Percentiles rank a stretch among this genome's conserved stretches.
These are phyloP conservation scores for Helostoma temminkii DNA, from an alignment of 2,797 vertebrate species.

Conservation along the genomic window DNA sequence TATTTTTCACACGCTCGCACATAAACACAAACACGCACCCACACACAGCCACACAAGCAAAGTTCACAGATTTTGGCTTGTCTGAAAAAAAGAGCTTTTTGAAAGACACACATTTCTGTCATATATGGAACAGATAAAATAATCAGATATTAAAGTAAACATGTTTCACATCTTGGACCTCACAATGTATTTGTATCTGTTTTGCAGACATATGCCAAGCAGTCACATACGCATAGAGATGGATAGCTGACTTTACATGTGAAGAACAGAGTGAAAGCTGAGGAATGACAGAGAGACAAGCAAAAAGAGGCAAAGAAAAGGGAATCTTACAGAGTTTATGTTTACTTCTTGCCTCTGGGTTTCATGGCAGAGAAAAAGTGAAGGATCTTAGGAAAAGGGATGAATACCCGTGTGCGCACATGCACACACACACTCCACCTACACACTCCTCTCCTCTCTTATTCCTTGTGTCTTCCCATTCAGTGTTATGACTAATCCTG, in stretches of 20 bases:
- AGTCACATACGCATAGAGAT: slow-evolving; percentile 5
- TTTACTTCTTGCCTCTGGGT: slow-evolving; percentile 70
- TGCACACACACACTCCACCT: slow-evolving; percentile 36
- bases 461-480: slow-evolving; percentile 53
- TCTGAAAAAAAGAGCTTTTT: slow-evolving; percentile 7
- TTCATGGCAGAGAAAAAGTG: slow-evolving; percentile 60
- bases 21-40: slow-evolving; percentile 58
- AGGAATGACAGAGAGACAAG: slow-evolving; percentile 23
- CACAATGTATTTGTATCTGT: slow-evolving; percentile 13
- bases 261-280: slow-evolving; percentile 14
- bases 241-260: slow-evolving; percentile 11
- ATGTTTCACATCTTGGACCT: slow-evolving; percentile 42
- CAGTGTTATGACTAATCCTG: slow-evolving; percentile 68
- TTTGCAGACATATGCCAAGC: not conserved
- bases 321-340: slow-evolving; percentile 65
- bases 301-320: slow-evolving; percentile 41
- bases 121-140: slow-evolving; percentile 17
- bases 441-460: slow-evolving; percentile 34
- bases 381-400: slow-evolving; percentile 71
- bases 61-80: slow-evolving; percentile 37
- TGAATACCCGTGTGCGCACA: slow-evolving; percentile 65
- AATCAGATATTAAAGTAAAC: slow-evolving; percentile 20
- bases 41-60: slow-evolving; percentile 28
- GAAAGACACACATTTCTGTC: slow-evolving; percentile 37
- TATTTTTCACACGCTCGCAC: slow-evolving; percentile 63